phyloP scores from a whole-genome alignment of 1,140 invertebrate species.

The Xylocopa sonorina region DNA sequence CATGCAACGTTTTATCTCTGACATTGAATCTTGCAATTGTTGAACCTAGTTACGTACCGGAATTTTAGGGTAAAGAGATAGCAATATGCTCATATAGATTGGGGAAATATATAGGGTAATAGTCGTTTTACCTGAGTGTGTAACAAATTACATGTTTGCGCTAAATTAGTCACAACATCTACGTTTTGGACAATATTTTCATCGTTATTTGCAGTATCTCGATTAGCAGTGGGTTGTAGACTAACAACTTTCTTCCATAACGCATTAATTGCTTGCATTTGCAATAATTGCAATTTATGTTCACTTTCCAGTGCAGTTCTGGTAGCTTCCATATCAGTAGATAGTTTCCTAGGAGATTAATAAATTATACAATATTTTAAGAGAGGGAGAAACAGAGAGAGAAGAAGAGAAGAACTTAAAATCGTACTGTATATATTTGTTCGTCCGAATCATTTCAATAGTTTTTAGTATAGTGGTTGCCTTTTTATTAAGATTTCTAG shows the following conservation, averaged over 20 bases:
- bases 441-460: constrained; percentile 89
- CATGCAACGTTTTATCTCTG: constrained; percentile 88
- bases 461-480: constrained; percentile 89
- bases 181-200: constrained; percentile 78
- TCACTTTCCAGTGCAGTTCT: constrained; percentile 92
- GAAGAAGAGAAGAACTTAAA: constrained; percentile 11
- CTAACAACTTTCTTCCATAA: constrained; percentile 94
- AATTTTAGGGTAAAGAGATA: not conserved
- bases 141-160: constrained; percentile 82
- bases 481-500: constrained; percentile 89
- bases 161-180: constrained; percentile 82
- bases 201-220: constrained; percentile 64
- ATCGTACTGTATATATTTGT: constrained; percentile 93
- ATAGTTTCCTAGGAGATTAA: constrained; percentile 84
- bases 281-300: constrained; percentile 91
- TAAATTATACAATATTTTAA: not conserved
- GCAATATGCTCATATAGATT: not conserved
- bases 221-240: constrained; percentile 81
- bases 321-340: constrained; percentile 90
- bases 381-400: too few relatives aligned
- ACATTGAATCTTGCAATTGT: constrained; percentile 89
- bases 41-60: constrained; percentile 82
- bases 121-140: constrained; percentile 72
- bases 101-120: not conserved
- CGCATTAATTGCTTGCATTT: constrained; percentile 95